Conservation (phyloP, 30 jellyfish, hydroid and myxozoan species). For the Haliclystus octoradiatus region DNA sequence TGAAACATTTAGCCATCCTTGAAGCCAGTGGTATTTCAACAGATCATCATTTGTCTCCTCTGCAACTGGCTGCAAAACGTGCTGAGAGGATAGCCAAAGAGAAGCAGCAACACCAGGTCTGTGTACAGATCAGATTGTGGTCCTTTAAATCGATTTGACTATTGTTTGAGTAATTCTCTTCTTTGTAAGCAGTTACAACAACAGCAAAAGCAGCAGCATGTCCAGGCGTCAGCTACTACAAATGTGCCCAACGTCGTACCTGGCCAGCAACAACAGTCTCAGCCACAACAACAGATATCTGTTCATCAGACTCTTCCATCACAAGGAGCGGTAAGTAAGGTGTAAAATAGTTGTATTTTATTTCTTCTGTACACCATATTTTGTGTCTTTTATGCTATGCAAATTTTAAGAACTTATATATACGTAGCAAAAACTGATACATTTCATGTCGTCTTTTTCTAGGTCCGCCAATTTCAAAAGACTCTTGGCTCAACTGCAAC, state of each 20-base stretch:
- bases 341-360: too few species aligned
- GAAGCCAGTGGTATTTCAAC: conserved; percentile 29
- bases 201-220: conserved; percentile 46
- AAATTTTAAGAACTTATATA: too few species aligned
- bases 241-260: not conserved
- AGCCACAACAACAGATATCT: conserved; percentile 1
- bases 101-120: conserved; percentile 17
- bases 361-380: too few species aligned
- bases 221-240: conserved; percentile 25
- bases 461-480: conserved; percentile 7
- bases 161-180: not conserved
- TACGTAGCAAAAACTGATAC: too few species aligned
- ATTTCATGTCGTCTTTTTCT: not conserved
- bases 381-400: too few species aligned
- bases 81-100: conserved; percentile 92
- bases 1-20: not conserved
- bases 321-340: not conserved
- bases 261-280: conserved; percentile 1
- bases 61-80: conserved; percentile 66
- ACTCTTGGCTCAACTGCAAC: not conserved
- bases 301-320: not conserved
- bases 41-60: conserved; percentile 43
- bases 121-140: not conserved
- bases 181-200: conserved; percentile 49
- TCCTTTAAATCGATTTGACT: not conserved